These are phyloP conservation scores for Ceratotherium simum DNA, from an alignment of 2,113 vertebrate species.

Conservation along the genomic window DNA sequence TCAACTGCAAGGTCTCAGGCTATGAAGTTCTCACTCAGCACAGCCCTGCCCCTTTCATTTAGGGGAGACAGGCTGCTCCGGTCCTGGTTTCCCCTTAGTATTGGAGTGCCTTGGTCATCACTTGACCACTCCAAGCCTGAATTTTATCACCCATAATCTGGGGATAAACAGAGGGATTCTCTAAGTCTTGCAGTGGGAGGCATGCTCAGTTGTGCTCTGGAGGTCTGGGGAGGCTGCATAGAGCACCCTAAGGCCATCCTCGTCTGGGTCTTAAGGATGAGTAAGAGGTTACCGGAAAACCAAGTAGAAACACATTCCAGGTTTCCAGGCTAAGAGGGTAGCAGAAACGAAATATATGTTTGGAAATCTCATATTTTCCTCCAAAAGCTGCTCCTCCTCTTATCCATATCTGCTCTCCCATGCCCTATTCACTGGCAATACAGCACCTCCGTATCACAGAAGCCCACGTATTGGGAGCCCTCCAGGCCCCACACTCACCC, in stretches of 20 bases:
- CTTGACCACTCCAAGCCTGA: not conserved
- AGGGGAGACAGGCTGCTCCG: no score
- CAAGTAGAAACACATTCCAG: not conserved
- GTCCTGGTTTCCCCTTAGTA: no score
- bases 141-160: not conserved
- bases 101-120: not conserved
- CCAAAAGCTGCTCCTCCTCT: not conserved
- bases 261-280: not conserved
- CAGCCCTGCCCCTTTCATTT: fast-evolving
- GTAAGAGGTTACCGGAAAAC: not conserved
- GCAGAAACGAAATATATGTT: not conserved
- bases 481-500: no score
- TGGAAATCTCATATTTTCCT: not conserved
- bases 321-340: not conserved
- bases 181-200: not conserved
- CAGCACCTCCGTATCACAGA: not conserved
- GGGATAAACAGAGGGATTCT: fast-evolving
- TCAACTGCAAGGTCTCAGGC: no score
- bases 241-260: not conserved
- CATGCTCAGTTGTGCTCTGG: not conserved
- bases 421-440: not conserved
- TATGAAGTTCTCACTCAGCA: not conserved
- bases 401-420: not conserved
- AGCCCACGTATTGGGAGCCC: not conserved
- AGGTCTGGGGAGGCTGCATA: not conserved